Evolutionary conservation across 2,888 invertebrate genomes (phyloP), one percentile per base, ranked within the genome.

Genomic region (Pyrgus malvae): DNA sequence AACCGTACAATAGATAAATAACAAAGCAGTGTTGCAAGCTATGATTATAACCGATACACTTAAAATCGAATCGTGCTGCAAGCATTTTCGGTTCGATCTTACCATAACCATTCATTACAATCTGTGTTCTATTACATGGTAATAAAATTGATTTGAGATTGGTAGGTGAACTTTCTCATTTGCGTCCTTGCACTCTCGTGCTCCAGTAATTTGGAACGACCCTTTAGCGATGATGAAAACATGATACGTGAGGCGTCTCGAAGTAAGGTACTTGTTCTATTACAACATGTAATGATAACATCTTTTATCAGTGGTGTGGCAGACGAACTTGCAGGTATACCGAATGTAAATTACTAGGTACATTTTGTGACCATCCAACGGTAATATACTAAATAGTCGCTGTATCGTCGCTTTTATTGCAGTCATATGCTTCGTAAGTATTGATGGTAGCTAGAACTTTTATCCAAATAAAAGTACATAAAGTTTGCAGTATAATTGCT

Each of bases 141-240:
- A 42, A 48, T 55, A 55, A 48, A 55, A 55, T 33, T 42, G 48
- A 55, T 48, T 48, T 55, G 5, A 27, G 42, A 55, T 48, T 46
- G 40, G 23, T 17, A 37, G 37, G 14, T 31, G 29, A 31, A 40
- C 45, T 46, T 46, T 54, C 53, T 54, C 53, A 46, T 46, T 46
- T 41, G 40, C 54, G 54, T 54, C 54, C 54, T 54, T 54, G 54
- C 54, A 23, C 31, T 54, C 46, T 51, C 51, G 51, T 51, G 46
- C 25, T 27, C 38, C 19, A 23, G 54, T 48, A 54, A 54, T 54
- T 54, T 54, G 40, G 46, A 48, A 12, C 54, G 54, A 48, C 54
- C 54, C 54, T 41, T 45, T 48, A 56, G 63, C 60, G 67, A 78
- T 77, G 77, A 80, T 83, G 79, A 79, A 79, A 80, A 79, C 68